Conservation (phyloP, 2,888 invertebrate species). For the Diachrysia chrysitis region DNA sequence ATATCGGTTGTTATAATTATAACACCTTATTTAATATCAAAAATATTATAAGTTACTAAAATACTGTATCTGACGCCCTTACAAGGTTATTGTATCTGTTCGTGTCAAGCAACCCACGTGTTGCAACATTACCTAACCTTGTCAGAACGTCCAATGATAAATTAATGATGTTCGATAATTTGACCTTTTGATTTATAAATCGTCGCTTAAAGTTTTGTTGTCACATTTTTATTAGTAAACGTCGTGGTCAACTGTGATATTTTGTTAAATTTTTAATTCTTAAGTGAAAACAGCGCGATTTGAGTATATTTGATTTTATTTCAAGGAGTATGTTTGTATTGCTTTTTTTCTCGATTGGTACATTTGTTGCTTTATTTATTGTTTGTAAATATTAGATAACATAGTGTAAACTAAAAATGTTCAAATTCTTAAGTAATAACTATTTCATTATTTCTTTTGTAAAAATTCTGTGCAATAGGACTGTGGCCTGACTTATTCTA, state of each 20-base stretch:
- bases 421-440: slow-evolving; percentile 70
- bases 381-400: slow-evolving; percentile 85
- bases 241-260: slow-evolving; percentile 89
- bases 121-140: slow-evolving; percentile 45
- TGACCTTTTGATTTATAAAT: slow-evolving; percentile 61
- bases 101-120: slow-evolving; percentile 41
- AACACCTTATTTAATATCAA: slow-evolving; percentile 22
- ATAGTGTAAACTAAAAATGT: slow-evolving; percentile 77
- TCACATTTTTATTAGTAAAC: slow-evolving; percentile 78
- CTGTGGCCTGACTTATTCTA: slow-evolving; percentile 78
- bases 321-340: slow-evolving; percentile 70
- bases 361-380: slow-evolving; percentile 87
- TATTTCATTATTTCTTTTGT: slow-evolving; percentile 63
- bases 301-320: slow-evolving; percentile 69
- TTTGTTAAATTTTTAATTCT: slow-evolving; percentile 88
- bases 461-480: slow-evolving; percentile 84
- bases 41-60: slow-evolving; percentile 23
- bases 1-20: slow-evolving; percentile 42
- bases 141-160: slow-evolving; percentile 41
- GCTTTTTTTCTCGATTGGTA: slow-evolving; percentile 72
- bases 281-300: slow-evolving; percentile 79
- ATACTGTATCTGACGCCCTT: slow-evolving; percentile 31
- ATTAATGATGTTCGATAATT: slow-evolving; percentile 55
- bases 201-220: slow-evolving; percentile 73
- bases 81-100: slow-evolving; percentile 46